Conservation (phyloP, 2,797 vertebrate genomes). For the Oreochromis mossambicus region DNA sequence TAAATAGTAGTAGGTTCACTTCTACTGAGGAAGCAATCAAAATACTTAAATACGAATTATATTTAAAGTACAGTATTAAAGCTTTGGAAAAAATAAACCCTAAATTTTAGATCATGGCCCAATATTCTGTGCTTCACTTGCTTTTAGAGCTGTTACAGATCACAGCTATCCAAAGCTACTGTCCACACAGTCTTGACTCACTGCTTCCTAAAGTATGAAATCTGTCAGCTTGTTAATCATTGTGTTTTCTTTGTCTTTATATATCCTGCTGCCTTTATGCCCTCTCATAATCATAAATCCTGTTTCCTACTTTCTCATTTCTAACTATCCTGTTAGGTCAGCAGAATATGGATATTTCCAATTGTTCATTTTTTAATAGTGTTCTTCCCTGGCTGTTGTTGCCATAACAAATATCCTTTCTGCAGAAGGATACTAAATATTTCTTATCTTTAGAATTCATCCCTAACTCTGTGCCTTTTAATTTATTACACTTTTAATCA, state of each 20-base stretch:
- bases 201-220: not conserved
- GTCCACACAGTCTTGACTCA: not conserved
- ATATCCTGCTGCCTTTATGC: not conserved
- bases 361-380: not conserved
- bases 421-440: not conserved
- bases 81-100: not conserved
- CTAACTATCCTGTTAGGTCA: not conserved
- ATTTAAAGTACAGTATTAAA: not conserved
- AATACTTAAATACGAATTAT: not conserved
- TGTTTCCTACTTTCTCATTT: not conserved
- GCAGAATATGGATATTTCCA: not conserved
- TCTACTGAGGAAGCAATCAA: not conserved
- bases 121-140: not conserved
- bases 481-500: not conserved
- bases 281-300: conserved; percentile 6
- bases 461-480: not conserved
- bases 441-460: not conserved
- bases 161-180: not conserved
- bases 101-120: not conserved
- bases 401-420: not conserved
- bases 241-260: not conserved
- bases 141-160: not conserved
- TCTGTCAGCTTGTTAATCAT: conserved; percentile 23
- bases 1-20: not conserved
- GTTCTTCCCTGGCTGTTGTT: not conserved